Conservation (phyloP, 2,113 vertebrate species). For the Asarcornis scutulata region DNA sequence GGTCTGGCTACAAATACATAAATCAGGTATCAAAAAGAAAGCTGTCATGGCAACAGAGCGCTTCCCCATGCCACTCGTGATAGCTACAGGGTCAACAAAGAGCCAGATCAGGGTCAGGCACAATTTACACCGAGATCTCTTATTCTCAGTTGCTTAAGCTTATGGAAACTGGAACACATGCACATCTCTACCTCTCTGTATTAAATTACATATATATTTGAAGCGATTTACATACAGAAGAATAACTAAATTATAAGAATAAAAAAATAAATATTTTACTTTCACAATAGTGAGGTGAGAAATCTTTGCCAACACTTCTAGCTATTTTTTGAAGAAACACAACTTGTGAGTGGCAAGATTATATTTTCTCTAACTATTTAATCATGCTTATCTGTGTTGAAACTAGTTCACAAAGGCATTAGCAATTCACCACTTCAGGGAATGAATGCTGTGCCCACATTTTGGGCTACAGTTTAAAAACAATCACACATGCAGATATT, state of each 20-base stretch:
- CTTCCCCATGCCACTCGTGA: background rate
- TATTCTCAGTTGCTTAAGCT: background rate
- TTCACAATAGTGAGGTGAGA: background rate
- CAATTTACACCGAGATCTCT: background rate
- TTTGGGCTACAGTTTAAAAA: fast-evolving
- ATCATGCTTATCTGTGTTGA: background rate
- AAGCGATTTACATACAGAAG: background rate
- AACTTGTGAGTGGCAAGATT: background rate
- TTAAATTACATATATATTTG: background rate
- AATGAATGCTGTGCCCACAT: background rate
- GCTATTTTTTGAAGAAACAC: background rate
- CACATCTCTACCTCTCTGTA: background rate
- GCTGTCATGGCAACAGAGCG: background rate
- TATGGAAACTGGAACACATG: background rate
- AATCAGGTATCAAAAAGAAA: background rate
- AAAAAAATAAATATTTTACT: background rate
- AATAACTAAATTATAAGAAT: background rate
- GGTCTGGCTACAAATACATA: background rate
- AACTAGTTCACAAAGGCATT: background rate
- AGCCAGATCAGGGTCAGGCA: background rate
- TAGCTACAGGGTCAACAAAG: background rate
- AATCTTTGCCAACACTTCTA: background rate
- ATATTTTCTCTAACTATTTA: background rate
- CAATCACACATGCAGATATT: background rate
- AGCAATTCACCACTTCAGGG: background rate